Conservation (phyloP, 2,888 invertebrate genomes). For the Limenitis camilla region DNA sequence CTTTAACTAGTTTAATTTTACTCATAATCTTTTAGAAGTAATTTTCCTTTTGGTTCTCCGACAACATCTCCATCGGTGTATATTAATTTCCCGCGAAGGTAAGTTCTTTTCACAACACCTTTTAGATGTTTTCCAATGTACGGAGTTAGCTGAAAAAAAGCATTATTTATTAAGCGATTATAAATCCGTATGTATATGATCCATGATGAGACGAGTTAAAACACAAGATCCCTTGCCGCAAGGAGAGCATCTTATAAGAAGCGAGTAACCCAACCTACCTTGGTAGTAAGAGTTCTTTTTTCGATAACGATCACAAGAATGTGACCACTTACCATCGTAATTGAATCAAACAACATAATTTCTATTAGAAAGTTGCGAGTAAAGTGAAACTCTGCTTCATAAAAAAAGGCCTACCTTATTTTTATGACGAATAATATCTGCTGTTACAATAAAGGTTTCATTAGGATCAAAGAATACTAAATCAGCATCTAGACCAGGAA, state of each 20-base stretch:
- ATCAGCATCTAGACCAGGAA: slow-evolving; percentile 80
- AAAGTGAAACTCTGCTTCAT: neutral
- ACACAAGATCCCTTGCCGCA: too few species aligned
- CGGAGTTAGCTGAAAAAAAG: slow-evolving; percentile 73
- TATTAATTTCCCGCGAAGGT: slow-evolving; percentile 77
- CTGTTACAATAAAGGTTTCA: slow-evolving; percentile 69
- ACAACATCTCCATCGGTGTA: slow-evolving; percentile 60
- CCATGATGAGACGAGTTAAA: too few species aligned
- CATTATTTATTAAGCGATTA: neutral
- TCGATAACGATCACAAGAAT: too few species aligned
- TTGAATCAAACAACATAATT: too few species aligned
- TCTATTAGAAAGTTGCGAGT: too few species aligned
- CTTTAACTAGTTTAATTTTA: too few species aligned
- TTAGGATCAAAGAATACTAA: slow-evolving; percentile 82
- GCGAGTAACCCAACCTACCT: too few species aligned
- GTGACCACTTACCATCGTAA: too few species aligned
- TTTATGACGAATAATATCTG: slow-evolving; percentile 77
- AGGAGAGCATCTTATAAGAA: too few species aligned
- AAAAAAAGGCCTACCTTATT: slow-evolving; percentile 73
- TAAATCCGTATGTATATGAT: too few species aligned
- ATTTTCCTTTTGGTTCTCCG: slow-evolving; percentile 57
- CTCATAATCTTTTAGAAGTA: slow-evolving; percentile 42
- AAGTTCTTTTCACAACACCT: slow-evolving; percentile 78
- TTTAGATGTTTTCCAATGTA: slow-evolving; percentile 75
- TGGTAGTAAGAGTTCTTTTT: too few species aligned